Evolutionary conservation across 2,888 invertebrate genomes (phyloP).

Genomic region (Limnephilus lunatus): DNA sequence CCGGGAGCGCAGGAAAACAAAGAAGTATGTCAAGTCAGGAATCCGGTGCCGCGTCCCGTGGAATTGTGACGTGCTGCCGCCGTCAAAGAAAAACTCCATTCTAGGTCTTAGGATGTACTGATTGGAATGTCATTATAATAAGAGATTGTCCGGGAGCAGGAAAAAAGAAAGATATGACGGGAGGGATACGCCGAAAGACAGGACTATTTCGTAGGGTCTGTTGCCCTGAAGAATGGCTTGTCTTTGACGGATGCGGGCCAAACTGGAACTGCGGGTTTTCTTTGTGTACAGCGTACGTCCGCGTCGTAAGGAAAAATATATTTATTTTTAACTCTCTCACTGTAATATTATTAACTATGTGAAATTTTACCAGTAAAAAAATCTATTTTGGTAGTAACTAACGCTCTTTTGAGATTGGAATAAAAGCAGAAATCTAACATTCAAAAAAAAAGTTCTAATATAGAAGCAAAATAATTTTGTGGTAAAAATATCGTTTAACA

Average conservation of each 20-base stretch:
- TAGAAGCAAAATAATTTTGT: too few relatives aligned
- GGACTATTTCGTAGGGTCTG: constrained; percentile 41
- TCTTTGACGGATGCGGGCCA: constrained; percentile 14
- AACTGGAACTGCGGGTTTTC: background rate
- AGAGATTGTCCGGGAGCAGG: constrained; percentile 42
- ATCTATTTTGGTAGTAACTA: too few relatives aligned
- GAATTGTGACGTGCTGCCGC: constrained; percentile 4
- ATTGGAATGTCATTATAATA: constrained; percentile 65
- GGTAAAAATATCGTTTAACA: too few relatives aligned
- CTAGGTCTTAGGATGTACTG: constrained; percentile 40
- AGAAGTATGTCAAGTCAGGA: background rate
- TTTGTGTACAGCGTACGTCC: background rate
- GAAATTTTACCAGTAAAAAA: too few relatives aligned
- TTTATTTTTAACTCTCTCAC: background rate
- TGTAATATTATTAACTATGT: too few relatives aligned
- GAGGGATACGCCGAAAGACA: constrained; percentile 59
- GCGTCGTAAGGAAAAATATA: background rate
- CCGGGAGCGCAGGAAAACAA: constrained; percentile 19
- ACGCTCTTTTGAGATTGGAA: too few relatives aligned
- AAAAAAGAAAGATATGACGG: constrained; percentile 57
- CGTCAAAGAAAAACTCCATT: constrained; percentile 22
- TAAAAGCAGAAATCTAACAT: too few relatives aligned
- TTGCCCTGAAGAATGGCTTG: constrained; percentile 36
- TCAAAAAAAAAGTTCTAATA: too few relatives aligned
- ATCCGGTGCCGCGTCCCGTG: background rate